These are phyloP conservation scores for Eupsilia transversa DNA, from an alignment of 2,888 invertebrate genomes.

Conservation along the genomic window DNA sequence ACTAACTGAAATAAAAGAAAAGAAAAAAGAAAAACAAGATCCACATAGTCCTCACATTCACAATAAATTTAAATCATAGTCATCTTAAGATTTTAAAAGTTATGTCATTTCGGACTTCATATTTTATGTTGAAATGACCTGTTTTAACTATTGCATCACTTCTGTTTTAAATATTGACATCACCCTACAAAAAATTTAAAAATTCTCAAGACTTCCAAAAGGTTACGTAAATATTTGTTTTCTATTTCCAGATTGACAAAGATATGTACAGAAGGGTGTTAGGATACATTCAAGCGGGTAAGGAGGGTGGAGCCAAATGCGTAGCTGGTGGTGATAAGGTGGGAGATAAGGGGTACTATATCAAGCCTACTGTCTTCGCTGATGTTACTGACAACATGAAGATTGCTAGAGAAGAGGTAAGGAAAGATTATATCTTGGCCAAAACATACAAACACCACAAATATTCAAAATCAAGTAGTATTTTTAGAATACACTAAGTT, in stretches of 20 bases:
- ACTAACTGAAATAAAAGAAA: too few relatives aligned
- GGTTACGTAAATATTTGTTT: background rate
- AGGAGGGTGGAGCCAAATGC: slow-evolving; percentile 94
- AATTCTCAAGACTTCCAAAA: background rate
- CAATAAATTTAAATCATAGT: background rate
- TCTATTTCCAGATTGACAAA: slow-evolving; percentile 91
- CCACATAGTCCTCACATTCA: too few relatives aligned
- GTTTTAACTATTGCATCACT: background rate
- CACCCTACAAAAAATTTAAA: background rate
- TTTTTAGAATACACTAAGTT: background rate
- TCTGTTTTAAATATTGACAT: background rate
- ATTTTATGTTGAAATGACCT: background rate
- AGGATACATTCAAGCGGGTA: slow-evolving; percentile 94
- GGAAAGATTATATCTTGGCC: background rate
- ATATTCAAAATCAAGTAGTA: background rate
- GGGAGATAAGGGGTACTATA: slow-evolving; percentile 93
- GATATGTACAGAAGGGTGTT: slow-evolving; percentile 94
- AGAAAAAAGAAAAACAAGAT: too few relatives aligned
- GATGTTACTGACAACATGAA: slow-evolving; percentile 94
- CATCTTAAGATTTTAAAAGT: background rate
- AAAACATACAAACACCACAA: background rate
- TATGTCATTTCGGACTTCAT: background rate
- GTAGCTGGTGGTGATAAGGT: slow-evolving; percentile 94
- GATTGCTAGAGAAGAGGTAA: slow-evolving; percentile 94
- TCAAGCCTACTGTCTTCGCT: slow-evolving; percentile 95